Evolutionary conservation across 1,140 invertebrate species (phyloP).

Genomic region (Zaprionus africanus): DNA sequence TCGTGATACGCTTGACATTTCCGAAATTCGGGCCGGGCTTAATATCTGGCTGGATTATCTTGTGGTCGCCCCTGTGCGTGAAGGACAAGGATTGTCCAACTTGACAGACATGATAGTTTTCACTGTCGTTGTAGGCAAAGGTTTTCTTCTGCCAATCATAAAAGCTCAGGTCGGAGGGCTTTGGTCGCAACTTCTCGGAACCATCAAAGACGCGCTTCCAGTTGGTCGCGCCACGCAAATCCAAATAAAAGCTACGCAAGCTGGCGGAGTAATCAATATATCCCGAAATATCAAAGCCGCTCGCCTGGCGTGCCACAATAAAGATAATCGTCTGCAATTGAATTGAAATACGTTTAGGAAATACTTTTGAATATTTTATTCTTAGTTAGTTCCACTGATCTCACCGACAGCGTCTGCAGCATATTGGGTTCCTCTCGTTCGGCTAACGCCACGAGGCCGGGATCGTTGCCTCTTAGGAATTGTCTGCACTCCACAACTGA

Average conservation of each 20-base stretch:
- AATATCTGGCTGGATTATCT: conserved; percentile 11
- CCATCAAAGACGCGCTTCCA: conserved; percentile 30
- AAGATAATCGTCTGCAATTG: conserved; percentile 32
- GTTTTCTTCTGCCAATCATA: conserved; percentile 18
- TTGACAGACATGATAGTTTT: conserved; percentile 9
- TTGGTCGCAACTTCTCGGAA: conserved; percentile 1
- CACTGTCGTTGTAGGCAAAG: conserved; percentile 22
- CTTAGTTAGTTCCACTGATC: too few relatives aligned
- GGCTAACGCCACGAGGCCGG: conserved; percentile 5
- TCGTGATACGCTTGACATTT: conserved; percentile 7
- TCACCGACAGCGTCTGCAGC: conserved; percentile 26
- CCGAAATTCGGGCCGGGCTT: neutral
- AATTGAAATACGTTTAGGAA: neutral
- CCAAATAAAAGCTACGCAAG: conserved; percentile 12
- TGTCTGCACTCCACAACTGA: neutral
- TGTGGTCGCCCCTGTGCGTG: conserved; percentile 31
- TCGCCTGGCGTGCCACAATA: conserved; percentile 5
- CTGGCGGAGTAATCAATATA: conserved; percentile 30
- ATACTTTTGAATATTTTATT: neutral
- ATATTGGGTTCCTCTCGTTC: conserved; percentile 14
- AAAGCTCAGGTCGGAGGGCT: conserved; percentile 16
- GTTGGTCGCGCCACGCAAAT: conserved; percentile 4
- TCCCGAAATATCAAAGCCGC: conserved; percentile 31
- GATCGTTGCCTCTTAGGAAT: conserved; percentile 6
- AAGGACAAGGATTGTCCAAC: neutral